A percentile compares a stretch with the other conserved stretches of the same genome.
Evolutionary conservation across 1,140 invertebrate genomes (phyloP).

Genomic region (Bombus huntii): DNA sequence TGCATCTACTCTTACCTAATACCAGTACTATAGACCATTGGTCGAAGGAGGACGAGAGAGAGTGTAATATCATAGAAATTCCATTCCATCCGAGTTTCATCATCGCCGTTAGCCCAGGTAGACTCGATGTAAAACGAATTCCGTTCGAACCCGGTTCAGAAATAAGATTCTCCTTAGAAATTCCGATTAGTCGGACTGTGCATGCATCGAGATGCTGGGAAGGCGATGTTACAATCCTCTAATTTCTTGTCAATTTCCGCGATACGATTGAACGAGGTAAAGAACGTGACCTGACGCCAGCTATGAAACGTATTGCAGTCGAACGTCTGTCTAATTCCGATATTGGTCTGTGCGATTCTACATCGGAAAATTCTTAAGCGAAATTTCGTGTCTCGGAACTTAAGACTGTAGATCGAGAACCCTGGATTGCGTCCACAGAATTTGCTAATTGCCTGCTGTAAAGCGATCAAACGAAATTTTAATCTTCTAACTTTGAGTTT

Average conservation of each 20-base stretch:
- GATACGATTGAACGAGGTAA: not conserved
- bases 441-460: too few species aligned
- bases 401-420: too few species aligned
- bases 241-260: slow-evolving; percentile 31
- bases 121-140: slow-evolving; percentile 43
- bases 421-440: too few species aligned
- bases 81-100: slow-evolving; percentile 44
- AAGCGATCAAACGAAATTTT: too few species aligned
- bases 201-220: not conserved
- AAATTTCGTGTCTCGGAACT: too few species aligned
- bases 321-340: not conserved
- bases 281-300: not conserved
- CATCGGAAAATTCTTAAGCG: too few species aligned
- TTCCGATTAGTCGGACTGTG: slow-evolving; percentile 29
- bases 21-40: not conserved
- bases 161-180: slow-evolving; percentile 43
- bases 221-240: not conserved
- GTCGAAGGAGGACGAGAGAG: not conserved
- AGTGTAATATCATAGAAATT: slow-evolving; percentile 44
- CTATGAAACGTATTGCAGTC: not conserved
- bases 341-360: not conserved
- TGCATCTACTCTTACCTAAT: not conserved
- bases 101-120: slow-evolving; percentile 29
- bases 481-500: too few species aligned
- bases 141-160: slow-evolving; percentile 10